Base-by-base conservation (phyloP, 37 sponge, comb jelly and placozoan genomes). In the Cladorhizidae sp. region DNA sequence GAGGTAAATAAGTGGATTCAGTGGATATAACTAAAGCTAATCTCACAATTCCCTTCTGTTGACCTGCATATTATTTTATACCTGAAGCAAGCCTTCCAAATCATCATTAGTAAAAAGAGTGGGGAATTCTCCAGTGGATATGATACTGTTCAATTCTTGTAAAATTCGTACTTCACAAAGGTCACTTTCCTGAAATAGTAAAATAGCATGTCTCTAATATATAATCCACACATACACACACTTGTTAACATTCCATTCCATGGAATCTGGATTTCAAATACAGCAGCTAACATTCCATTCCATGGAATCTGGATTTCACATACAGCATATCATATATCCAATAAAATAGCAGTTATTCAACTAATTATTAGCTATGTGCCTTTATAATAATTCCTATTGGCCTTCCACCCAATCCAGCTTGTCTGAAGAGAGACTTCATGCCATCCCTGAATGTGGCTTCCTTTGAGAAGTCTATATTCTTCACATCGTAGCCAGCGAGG, bases 51-150 rank as follows among this genome's bases (percentile, higher is more conserved):
- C n/a, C n/a, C 64, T n/a, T 54, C 39, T 23, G n/a, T n/a, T n/a
- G n/a, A n/a, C n/a, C n/a, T n/a, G n/a, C n/a, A 54, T 28, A 36
- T 32, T 25, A 33, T 33, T 73, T n/a, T 73, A 7, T 40, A 92
- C 93, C 77, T 95, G 89, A 0, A 88, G 67, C 1, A 96, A 74
- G 45, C 97, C 97, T 42, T 91, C 87, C 81, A 93, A 75, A 40
- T 97, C 97, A 73, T 94, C 97, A 77, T 85, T 83, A 42, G 88
- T 67, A 70, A 94, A 97, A 28, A 93, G 77, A n/a, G 84, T 70
- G 1, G 93, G 88, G 9, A 89, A 56, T 67, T 97, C 97, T 43
- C 97, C 90, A 55, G 75, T 41, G 11, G 88, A 49, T n/a, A 93
- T 33, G 3, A 89, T 54, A 57, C 83, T 87, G 73, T 90, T 91